Evolutionary conservation across 2,797 vertebrate species (phyloP).

Genomic region (Gouania willdenowi): DNA sequence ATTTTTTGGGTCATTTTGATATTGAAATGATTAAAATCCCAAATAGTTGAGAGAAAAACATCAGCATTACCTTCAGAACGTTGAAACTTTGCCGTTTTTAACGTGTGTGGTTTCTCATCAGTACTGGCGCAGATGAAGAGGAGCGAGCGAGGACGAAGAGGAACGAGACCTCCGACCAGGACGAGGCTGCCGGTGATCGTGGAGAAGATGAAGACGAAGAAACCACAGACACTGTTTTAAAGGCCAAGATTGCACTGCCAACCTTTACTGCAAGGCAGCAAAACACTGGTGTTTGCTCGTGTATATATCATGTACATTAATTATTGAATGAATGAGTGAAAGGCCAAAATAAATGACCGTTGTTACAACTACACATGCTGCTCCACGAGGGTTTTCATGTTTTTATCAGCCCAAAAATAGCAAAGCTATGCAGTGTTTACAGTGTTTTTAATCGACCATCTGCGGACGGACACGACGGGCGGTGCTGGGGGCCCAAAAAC

Average conservation of each 20-base stretch:
- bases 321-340: slow-evolving; percentile 55
- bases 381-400: slow-evolving; percentile 15
- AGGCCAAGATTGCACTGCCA: slow-evolving; percentile 65
- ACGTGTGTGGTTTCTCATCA: slow-evolving; percentile 19
- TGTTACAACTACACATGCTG: slow-evolving; percentile 23
- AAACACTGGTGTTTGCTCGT: slow-evolving; percentile 50
- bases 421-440: too few species aligned
- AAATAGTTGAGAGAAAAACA: too few species aligned
- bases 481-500: slow-evolving; percentile 48
- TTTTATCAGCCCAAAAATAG: slow-evolving; percentile 18
- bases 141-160: slow-evolving; percentile 10
- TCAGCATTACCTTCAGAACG: too few species aligned
- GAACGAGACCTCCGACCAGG: slow-evolving; percentile 3
- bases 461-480: slow-evolving; percentile 20
- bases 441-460: slow-evolving; percentile 46
- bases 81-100: too few species aligned
- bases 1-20: too few species aligned
- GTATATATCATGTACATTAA: slow-evolving; percentile 72
- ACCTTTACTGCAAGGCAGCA: slow-evolving; percentile 51
- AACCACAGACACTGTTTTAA: slow-evolving; percentile 51
- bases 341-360: slow-evolving; percentile 67
- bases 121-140: slow-evolving; percentile 81
- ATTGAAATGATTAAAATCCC: too few species aligned
- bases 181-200: too few species aligned
- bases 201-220: slow-evolving; percentile 8